Evolutionary conservation across 2,888 invertebrate species (phyloP).

Genomic region (Nemurella pictetii): DNA sequence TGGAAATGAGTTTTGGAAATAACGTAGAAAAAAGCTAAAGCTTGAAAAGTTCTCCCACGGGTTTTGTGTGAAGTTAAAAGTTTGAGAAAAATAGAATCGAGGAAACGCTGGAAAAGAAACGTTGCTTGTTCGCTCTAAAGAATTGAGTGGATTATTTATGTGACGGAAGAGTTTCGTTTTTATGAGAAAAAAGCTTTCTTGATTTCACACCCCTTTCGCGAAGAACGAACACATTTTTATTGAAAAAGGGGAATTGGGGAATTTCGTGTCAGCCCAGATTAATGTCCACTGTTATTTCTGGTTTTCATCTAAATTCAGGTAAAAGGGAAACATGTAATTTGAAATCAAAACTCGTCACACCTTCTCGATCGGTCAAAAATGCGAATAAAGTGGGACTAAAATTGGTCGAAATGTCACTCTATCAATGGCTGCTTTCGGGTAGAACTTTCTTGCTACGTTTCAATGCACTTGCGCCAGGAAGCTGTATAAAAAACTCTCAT

Average conservation of each 20-base stretch:
- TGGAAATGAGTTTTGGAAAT: neutral
- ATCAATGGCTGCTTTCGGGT: neutral
- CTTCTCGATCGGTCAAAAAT: conserved; percentile 1
- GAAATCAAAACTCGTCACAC: neutral
- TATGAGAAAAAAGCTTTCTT: conserved; percentile 17
- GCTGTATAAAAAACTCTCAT: neutral
- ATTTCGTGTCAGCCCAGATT: neutral
- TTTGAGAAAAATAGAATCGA: neutral
- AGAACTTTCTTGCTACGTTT: neutral
- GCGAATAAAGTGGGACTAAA: neutral
- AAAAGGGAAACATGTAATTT: conserved; percentile 15
- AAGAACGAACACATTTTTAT: neutral
- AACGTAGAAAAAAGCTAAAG: neutral
- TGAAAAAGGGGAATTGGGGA: neutral
- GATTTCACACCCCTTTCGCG: conserved; percentile 25
- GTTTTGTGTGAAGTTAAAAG: neutral
- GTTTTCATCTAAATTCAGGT: neutral
- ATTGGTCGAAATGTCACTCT: neutral
- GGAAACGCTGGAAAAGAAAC: neutral
- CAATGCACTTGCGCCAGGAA: neutral
- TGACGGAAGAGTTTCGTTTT: neutral
- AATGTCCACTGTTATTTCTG: neutral
- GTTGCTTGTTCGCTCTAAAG: neutral
- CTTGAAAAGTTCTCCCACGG: neutral
- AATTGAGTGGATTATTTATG: conserved; percentile 18